A percentile compares a stretch with the other conserved stretches of the same genome.
Conservation (phyloP, 2,888 invertebrate species). For the Julus scandinavius region DNA sequence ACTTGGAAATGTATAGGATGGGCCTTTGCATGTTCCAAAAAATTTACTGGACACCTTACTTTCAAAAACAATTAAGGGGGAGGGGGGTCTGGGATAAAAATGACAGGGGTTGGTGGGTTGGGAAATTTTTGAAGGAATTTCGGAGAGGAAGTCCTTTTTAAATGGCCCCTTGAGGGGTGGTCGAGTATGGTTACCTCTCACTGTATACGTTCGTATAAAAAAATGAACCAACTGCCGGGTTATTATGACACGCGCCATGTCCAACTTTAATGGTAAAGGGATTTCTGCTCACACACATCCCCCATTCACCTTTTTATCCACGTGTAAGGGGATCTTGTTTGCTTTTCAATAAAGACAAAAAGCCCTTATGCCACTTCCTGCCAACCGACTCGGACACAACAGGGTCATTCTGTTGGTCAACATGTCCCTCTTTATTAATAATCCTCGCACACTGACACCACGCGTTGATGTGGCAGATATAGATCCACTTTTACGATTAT, state of each 20-base stretch:
- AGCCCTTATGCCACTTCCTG: not conserved
- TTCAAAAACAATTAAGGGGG: too few relatives aligned
- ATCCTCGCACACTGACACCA: slow-evolving; percentile 13
- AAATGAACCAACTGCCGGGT: not conserved
- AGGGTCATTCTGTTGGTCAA: slow-evolving; percentile 44
- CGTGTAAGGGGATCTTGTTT: not conserved
- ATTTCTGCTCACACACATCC: not conserved
- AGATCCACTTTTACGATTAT: slow-evolving; percentile 43
- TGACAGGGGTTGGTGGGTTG: too few relatives aligned
- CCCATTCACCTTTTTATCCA: not conserved
- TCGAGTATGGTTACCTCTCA: too few relatives aligned
- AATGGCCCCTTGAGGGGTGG: too few relatives aligned
- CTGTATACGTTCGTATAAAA: too few relatives aligned
- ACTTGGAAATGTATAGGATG: too few relatives aligned
- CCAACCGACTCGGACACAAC: not conserved
- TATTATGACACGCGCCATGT: slow-evolving; percentile 5
- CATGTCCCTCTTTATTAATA: slow-evolving; percentile 18
- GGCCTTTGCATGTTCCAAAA: too few relatives aligned
- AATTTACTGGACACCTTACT: too few relatives aligned
- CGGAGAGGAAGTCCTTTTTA: too few relatives aligned
- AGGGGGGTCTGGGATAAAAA: too few relatives aligned
- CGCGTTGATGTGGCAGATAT: slow-evolving; percentile 18
- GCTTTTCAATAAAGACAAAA: slow-evolving; percentile 36
- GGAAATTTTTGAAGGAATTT: too few relatives aligned
- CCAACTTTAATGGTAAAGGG: not conserved